These are phyloP conservation scores for Gorsachius goisagi DNA, from an alignment of 2,113 vertebrate species.

Conservation along the genomic window DNA sequence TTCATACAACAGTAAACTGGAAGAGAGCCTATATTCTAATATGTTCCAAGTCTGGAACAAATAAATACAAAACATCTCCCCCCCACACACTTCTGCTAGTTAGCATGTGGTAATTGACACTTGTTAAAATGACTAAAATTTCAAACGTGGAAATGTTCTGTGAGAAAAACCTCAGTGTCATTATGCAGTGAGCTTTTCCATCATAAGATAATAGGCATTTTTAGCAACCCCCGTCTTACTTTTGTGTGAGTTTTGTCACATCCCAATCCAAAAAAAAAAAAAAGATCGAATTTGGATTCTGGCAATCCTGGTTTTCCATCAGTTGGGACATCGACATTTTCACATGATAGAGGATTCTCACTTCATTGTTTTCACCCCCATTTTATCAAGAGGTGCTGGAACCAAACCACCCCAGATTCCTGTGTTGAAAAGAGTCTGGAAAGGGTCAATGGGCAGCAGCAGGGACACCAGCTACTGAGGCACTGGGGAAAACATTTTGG, in stretches of 20 bases:
- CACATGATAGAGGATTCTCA: neutral
- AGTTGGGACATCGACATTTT: neutral
- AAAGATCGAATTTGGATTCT: neutral
- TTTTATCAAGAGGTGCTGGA: neutral
- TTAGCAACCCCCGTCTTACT: neutral
- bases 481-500: neutral
- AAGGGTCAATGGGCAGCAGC: neutral
- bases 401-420: neutral
- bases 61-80: slow-evolving; percentile 37
- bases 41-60: slow-evolving; percentile 52
- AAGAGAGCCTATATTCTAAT: slow-evolving; percentile 50
- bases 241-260: slow-evolving; percentile 4
- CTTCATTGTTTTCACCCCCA: neutral
- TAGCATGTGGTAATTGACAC: slow-evolving; percentile 49
- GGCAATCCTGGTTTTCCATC: neutral
- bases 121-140: slow-evolving; percentile 51
- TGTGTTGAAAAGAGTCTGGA: neutral
- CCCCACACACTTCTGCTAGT: neutral
- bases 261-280: neutral
- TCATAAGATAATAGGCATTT: slow-evolving; percentile 40
- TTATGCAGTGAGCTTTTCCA: neutral
- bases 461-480: neutral
- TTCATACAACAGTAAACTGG: slow-evolving; percentile 39
- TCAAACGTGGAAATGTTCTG: neutral
- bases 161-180: slow-evolving; percentile 9